Evolutionary conservation across 2,113 vertebrate genomes (phyloP), one percentile per base, ranked within the genome.

Genomic region (Xiphophorus maculatus): DNA sequence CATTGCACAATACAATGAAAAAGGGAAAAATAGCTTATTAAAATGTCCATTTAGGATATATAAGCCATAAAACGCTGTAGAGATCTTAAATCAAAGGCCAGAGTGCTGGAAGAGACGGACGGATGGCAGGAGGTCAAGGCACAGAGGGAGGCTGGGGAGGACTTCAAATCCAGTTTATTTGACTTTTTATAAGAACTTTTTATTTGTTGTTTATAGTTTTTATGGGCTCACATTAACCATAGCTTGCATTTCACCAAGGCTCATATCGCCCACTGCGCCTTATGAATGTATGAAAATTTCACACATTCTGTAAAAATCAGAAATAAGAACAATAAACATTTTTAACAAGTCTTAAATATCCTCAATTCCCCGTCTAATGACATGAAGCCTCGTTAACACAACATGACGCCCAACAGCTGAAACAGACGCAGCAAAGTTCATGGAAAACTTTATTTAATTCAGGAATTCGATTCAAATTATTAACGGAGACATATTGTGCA

Each of bases 21-120:
- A 73, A 67, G 64, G 73, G 40, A 71, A 89, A 91, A 76, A 89
- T 90, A 77, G 80, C 73, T 86, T 87, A 89, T 90, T 88, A 90
- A 88, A 92, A 79, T 58, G 88, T 87, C 86, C 67, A 79, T 88
- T 87, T 89, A 35, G 84, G 83, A 90, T 82, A 86, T 82, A 89
- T 71, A 88, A 82, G 73, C 82, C 82, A 76, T 88, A 86, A 87
- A 87, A 67, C 60, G 78, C 84, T 65, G 87, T 85, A 81, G 86
- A 62, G 87, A 68, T 69, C 87, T 80, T 89, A 91, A 90, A 90
- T 91, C 90, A 91, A 67, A 76, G 83, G 63, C 73, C 37, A 33
- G 37, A 13, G 69, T 32, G 82, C 73, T 33, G 68, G 8, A 69
- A 7, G 69, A 76, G 84, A 85, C 84, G 58, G 70, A 58, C 5